phyloP scores from a whole-genome alignment of 2,113 vertebrate species.

The Xenus cinereus region DNA sequence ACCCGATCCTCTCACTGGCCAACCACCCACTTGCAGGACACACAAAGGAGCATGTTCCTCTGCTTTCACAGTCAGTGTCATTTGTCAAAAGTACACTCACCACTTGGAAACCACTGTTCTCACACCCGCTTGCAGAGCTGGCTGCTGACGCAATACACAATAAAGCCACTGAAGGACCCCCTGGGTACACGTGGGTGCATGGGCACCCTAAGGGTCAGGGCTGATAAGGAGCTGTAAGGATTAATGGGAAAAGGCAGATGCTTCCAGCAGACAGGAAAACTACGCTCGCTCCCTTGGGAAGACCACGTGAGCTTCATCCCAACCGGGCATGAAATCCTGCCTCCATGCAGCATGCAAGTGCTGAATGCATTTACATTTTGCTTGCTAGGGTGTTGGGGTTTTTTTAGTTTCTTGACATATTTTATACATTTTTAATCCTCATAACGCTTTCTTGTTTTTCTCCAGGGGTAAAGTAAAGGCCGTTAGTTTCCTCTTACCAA shows the following conservation, averaged over 20 bases:
- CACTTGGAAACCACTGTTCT: not conserved
- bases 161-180: not conserved
- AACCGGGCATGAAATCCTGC: not conserved
- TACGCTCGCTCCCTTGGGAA: not conserved
- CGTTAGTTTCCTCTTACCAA: constrained; percentile 89
- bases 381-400: not conserved
- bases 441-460: constrained; percentile 25
- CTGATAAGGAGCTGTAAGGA: not conserved
- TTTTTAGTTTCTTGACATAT: not conserved
- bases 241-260: not conserved
- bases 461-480: constrained; percentile 89
- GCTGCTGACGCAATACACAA: not conserved
- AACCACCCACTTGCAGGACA: not conserved
- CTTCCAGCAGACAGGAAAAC: not conserved
- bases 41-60: not conserved
- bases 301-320: accelerated
- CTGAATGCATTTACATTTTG: not conserved
- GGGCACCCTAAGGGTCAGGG: not conserved
- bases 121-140: not conserved
- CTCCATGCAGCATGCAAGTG: accelerated
- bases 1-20: too few relatives aligned
- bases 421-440: not conserved
- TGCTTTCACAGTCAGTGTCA: not conserved
- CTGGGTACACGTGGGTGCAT: not conserved
- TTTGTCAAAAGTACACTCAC: accelerated